Conservation (phyloP, 2,113 vertebrate genomes). For the Chunga burmeisteri region DNA sequence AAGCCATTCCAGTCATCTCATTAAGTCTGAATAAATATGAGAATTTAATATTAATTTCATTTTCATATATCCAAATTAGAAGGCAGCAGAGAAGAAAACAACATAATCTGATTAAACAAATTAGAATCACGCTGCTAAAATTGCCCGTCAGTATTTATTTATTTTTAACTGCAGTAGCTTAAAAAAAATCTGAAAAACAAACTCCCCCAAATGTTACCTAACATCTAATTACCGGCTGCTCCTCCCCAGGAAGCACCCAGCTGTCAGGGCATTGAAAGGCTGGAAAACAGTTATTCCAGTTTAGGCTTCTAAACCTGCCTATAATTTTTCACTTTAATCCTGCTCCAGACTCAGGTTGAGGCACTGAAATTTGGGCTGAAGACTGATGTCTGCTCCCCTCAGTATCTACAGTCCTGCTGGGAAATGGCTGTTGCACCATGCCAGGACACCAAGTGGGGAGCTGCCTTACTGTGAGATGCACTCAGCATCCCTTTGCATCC, state of each 20-base stretch:
- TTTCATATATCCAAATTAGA: slow-evolving; percentile 65
- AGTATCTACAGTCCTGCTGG: accelerated
- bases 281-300: not conserved
- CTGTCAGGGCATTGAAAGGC: not conserved
- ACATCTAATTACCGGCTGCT: not conserved
- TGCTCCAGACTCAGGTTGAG: not conserved
- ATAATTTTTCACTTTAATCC: not conserved
- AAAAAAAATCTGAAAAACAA: not conserved
- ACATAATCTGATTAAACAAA: slow-evolving; percentile 74
- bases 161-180: slow-evolving; percentile 25
- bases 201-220: not conserved
- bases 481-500: accelerated
- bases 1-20: slow-evolving; percentile 38
- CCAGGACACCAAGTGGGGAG: not conserved
- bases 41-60: slow-evolving; percentile 71
- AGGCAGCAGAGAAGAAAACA: slow-evolving; percentile 69
- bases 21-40: slow-evolving; percentile 64
- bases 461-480: accelerated
- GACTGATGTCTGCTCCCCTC: not conserved
- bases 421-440: not conserved
- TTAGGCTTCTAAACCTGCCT: accelerated
- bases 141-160: slow-evolving; percentile 64
- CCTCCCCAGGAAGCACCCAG: not conserved
- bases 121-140: slow-evolving; percentile 70
- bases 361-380: not conserved